Evolutionary conservation across 2,888 invertebrate genomes (phyloP), one percentile per base, ranked within the genome.

Genomic region (Troglohyphantes excavatus): DNA sequence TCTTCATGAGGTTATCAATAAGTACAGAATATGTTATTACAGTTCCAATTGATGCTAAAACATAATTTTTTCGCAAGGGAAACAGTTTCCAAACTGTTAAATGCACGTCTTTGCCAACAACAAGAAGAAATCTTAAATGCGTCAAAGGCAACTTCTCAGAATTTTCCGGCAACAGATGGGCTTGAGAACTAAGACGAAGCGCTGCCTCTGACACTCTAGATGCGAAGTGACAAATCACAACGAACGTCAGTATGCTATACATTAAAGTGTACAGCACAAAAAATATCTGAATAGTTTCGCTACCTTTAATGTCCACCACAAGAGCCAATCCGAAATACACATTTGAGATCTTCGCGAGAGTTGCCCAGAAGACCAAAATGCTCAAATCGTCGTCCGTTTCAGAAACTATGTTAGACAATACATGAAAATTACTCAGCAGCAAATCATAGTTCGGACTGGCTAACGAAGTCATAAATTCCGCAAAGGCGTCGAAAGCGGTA

Each of bases 41-140:
- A 5, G 79, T 79, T n/a, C 79, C 79, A 11, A 67, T 11, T 1
- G 65, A 67, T 13, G 67, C 53, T n/a, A 79, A 46, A 13, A 67
- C 29, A 13, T 26, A 79, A 67, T 65, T 67, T 27, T 19, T 67
- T 21, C 27, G 13, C 43, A 79, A n/a, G 17, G 79, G 53, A n/a
- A 79, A 19, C 1, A 79, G 17, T 13, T 67, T 26, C 75, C 75
- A 75, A 11, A 67, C 19, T 43, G 79, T 67, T 17, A 79, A 17
- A 26, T 65, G 19, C n/a, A 79, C 26, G 11, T 53, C 79, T 27
- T 79, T 65, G 21, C 27, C 39, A 11, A 61, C 43, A 1, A 39
- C 67, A 9, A 79, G 11, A 2, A 79, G 67, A 27, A 65, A 79
- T 7, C 43, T 23, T 21, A 79, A 43, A 29, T 79, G 67, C 3